Percentiles rank a stretch among this genome's conserved stretches.
phyloP scores from a whole-genome alignment of 2,113 vertebrate species.

The Tychaedon coryphoeus region DNA sequence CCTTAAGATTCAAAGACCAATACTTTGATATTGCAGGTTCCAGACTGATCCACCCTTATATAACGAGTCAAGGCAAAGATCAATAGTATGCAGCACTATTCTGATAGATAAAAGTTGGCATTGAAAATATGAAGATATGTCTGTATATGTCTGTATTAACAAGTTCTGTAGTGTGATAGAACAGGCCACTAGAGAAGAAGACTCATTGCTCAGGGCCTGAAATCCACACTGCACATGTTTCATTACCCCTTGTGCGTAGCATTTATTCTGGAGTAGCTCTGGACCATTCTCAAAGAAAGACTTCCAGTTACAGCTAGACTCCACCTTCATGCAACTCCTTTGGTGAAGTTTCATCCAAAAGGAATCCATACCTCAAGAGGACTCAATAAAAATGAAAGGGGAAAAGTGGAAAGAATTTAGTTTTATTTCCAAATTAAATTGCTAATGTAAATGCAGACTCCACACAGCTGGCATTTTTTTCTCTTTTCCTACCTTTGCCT shows the following conservation, averaged over 20 bases:
- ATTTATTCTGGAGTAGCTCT: not conserved
- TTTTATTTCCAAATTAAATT: not conserved
- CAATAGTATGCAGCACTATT: not conserved
- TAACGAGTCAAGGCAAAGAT: not conserved
- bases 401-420: not conserved
- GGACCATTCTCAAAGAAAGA: not conserved
- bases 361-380: not conserved
- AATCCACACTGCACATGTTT: not conserved
- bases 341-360: not conserved
- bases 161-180: not conserved
- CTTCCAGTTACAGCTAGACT: not conserved
- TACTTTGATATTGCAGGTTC: not conserved
- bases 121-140: not conserved
- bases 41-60: not conserved
- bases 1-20: not conserved
- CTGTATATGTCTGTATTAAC: not conserved
- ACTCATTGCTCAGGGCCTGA: not conserved
- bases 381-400: not conserved
- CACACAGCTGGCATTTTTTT: not conserved
- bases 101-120: not conserved
- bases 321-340: not conserved
- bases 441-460: not conserved
- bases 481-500: not conserved
- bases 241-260: fast-evolving
- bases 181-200: not conserved